Conservation (phyloP, 1,140 invertebrate species). For the Drosophila azteca region DNA sequence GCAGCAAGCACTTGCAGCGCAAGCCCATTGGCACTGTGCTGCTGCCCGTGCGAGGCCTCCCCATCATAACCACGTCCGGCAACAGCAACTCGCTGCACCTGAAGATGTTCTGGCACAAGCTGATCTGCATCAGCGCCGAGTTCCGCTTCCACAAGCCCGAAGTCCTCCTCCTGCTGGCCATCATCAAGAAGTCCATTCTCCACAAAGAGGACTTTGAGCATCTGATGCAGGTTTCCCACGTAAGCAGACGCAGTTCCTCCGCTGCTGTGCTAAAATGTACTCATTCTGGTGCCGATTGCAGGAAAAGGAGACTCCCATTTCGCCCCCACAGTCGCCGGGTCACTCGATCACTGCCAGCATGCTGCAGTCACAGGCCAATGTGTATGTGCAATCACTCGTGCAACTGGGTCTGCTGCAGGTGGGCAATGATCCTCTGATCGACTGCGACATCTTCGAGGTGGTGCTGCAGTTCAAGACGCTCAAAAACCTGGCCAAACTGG, state of each 20-base stretch:
- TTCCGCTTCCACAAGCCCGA: slow-evolving; percentile 69
- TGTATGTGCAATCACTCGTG: slow-evolving; percentile 74
- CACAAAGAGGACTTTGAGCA: slow-evolving; percentile 64
- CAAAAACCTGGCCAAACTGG: slow-evolving; percentile 56
- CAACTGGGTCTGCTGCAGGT: slow-evolving; percentile 74
- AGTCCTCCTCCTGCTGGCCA: slow-evolving; percentile 65
- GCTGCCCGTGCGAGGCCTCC: slow-evolving; percentile 67
- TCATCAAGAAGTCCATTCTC: slow-evolving; percentile 68
- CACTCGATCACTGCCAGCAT: slow-evolving; percentile 67
- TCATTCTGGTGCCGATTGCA: neutral
- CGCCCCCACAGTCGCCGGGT: slow-evolving; percentile 54
- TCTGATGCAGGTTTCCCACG: slow-evolving; percentile 51
- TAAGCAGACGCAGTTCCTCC: slow-evolving; percentile 15
- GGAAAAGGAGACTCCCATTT: slow-evolving; percentile 33
- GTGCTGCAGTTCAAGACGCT: slow-evolving; percentile 68
- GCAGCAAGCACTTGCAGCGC: slow-evolving; percentile 14
- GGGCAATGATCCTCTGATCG: slow-evolving; percentile 72
- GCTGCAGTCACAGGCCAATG: slow-evolving; percentile 75
- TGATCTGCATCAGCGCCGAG: slow-evolving; percentile 60
- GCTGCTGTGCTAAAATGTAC: no score
- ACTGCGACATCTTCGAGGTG: slow-evolving; percentile 75
- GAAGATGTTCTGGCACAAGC: slow-evolving; percentile 75
- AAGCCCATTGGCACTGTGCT: slow-evolving; percentile 62
- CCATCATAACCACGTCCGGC: slow-evolving; percentile 42
- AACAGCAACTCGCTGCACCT: slow-evolving; percentile 41